Base-by-base conservation (phyloP, 2,797 vertebrate genomes). In the Neosilurus hyrtlii region DNA sequence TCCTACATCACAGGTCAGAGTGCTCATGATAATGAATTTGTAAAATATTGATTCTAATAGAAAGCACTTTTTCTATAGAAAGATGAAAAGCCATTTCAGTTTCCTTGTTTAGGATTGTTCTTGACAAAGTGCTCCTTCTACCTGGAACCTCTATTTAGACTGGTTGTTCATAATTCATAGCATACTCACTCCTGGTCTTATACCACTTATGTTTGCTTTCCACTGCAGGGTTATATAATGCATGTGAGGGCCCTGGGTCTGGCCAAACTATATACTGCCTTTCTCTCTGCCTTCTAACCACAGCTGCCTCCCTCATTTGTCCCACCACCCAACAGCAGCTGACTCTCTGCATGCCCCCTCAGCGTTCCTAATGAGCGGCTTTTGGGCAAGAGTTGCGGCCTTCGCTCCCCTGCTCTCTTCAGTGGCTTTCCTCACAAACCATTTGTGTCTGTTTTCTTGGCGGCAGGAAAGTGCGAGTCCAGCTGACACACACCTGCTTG, bases 401-500 rank as follows among this genome's bases (percentile, higher is more conserved):
- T 52, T 70, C 76, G 71, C 80, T 81, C 70, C 79, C n/a, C 81
- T 66, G 52, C 79, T 73, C 82, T 26, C 68, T 75, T 84, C 80
- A 30, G 61, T 78, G 52, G 54, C 61, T 75, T 72, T 78, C 86
- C 72, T 80, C 68, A 57, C 35, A 35, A 84, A 81, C 85, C 74
- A 84, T 87, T 88, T 88, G 86, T 87, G 85, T 84, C 86, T 82
- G 82, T 81, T 74, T 81, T 85, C 84, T 87, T 89, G 86, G 87
- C 81, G 61, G 84, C 68, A 79, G 82, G 76, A 56, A 81, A 67
- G 77, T 59, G 73, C 15, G 65, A 82, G 86, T 87, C 86, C 89
- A 89, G 88, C 88, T 89, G 88, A 89, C 81, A 68, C 82, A 85
- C 89, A 89, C 89, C 89, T 90, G 89, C 87, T 88, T 85, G 56